phyloP scores from a whole-genome alignment of 2,888 invertebrate genomes.

The Ryuthela nishihirai region DNA sequence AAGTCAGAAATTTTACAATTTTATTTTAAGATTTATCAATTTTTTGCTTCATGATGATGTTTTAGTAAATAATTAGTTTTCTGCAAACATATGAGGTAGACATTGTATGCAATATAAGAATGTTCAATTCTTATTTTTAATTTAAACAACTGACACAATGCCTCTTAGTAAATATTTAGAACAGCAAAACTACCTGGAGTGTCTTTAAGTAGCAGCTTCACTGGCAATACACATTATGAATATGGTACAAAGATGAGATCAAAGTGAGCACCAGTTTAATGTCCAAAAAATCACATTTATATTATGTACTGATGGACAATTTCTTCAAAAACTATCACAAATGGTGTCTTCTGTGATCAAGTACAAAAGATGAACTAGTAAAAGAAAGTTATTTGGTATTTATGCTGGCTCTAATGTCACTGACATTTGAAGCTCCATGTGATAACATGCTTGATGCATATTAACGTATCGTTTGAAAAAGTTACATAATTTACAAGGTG shows the following conservation, averaged over 20 bases:
- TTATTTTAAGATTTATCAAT: too few species aligned
- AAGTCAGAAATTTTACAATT: too few species aligned
- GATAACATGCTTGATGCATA: conserved; percentile 24
- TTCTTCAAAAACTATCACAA: conserved; percentile 24
- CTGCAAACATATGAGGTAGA: too few species aligned
- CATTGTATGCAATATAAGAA: too few species aligned
- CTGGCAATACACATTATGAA: too few species aligned
- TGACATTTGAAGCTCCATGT: conserved; percentile 33
- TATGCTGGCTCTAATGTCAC: conserved; percentile 14
- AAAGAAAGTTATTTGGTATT: conserved; percentile 2
- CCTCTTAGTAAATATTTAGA: too few species aligned
- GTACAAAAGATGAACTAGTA: conserved; percentile 10
- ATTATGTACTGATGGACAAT: conserved; percentile 10
- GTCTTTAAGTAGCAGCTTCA: too few species aligned
- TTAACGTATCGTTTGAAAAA: conserved; percentile 4
- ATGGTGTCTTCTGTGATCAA: conserved; percentile 6
- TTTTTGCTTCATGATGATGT: too few species aligned
- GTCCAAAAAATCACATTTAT: conserved; percentile 12
- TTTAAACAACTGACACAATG: too few species aligned
- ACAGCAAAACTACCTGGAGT: too few species aligned
- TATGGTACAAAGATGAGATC: conserved; percentile 35
- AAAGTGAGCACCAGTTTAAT: conserved; percentile 30
- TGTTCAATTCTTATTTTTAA: too few species aligned
- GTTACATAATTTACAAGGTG: conserved; percentile 9
- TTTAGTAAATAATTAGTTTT: too few species aligned